Evolutionary conservation across 2,113 vertebrate genomes (phyloP).

Genomic region (Nyctibius bracteatus): DNA sequence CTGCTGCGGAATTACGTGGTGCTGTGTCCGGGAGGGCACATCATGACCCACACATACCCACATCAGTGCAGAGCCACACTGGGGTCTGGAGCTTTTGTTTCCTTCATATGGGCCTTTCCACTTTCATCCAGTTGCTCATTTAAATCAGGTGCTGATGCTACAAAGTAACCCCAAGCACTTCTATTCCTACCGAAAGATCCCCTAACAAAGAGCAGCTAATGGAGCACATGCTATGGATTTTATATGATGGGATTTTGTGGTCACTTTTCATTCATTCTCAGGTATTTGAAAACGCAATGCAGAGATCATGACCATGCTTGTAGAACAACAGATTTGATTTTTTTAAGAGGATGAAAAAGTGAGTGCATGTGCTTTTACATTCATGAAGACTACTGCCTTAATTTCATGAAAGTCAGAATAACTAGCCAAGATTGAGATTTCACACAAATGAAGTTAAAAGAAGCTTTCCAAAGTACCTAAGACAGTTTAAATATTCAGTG

Average conservation of each 20-base stretch:
- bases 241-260: neutral
- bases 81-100: neutral
- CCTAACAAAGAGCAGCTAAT: neutral
- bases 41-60: neutral
- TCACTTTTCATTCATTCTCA: neutral
- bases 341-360: neutral
- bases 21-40: neutral
- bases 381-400: neutral
- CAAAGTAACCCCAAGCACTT: neutral
- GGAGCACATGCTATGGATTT: neutral
- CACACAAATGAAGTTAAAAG: neutral
- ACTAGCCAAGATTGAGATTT: neutral
- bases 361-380: neutral
- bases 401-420: neutral
- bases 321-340: neutral
- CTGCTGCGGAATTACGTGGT: neutral
- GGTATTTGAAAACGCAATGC: neutral
- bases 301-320: neutral
- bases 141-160: neutral
- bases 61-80: neutral
- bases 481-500: neutral
- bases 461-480: neutral
- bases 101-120: neutral
- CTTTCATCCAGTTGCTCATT: neutral
- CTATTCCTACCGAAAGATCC: neutral